phyloP scores from a whole-genome alignment of 2,113 vertebrate species.

The Megaceryle maxima region DNA sequence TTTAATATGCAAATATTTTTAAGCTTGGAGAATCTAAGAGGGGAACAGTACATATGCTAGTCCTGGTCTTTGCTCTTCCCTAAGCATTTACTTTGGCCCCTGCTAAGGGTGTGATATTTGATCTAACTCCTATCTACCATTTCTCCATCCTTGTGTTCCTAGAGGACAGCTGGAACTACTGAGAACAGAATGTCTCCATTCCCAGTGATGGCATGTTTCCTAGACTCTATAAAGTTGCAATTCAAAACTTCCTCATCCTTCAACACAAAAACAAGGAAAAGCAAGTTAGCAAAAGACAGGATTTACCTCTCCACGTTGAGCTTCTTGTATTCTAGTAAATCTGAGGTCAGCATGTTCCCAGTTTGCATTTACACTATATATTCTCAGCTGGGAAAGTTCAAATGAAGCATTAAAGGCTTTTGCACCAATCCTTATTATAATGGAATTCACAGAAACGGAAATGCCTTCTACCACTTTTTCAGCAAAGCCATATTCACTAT shows the following conservation, averaged over 20 bases:
- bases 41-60: neutral
- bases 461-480: conserved; percentile 99
- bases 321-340: conserved; percentile 92
- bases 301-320: conserved; percentile 90
- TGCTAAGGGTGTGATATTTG: neutral
- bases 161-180: neutral
- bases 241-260: neutral
- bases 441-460: conserved; percentile 95
- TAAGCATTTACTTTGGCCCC: neutral
- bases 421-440: conserved; percentile 93
- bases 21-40: neutral
- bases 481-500: conserved; percentile 97
- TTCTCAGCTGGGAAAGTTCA: conserved; percentile 95
- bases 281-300: neutral
- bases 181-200: neutral
- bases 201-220: fast-evolving
- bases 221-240: neutral
- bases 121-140: neutral
- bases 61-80: neutral
- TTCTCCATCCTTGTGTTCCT: neutral
- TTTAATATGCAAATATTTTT: too few relatives aligned
- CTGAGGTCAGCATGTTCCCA: conserved; percentile 90
- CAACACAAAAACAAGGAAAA: neutral
- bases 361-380: conserved; percentile 95
- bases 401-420: conserved; percentile 99